Evolutionary conservation across 53 echinoderm and acorn worm species (phyloP), one percentile per base, ranked within the genome.

Genomic region (Patiria pectinifera): DNA sequence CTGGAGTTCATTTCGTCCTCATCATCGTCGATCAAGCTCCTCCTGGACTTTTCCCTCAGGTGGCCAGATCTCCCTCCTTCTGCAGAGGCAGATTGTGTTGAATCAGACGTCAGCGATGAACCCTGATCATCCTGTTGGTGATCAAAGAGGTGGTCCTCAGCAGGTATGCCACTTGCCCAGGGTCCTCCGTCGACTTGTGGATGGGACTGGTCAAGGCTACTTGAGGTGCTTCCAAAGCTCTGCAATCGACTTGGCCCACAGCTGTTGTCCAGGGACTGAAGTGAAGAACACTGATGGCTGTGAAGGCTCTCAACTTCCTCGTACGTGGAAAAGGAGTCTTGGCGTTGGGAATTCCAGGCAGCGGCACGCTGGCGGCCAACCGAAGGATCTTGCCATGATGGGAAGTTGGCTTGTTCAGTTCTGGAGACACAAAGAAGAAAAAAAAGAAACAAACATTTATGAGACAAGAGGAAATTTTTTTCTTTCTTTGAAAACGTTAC

Each of bases 211-310:
- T 95, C 94, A 6, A 96, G 62, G 80, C 96, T 94, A 13, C 96
- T 94, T 11, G 91, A 63, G 66, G 93, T 86, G 85, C 96, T 94
- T 13, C 96, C 94, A 13, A 94, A 77, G 89, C 97, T 97, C 25
- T 94, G 89, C 19, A 96, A 83, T 19, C 96, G 86, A 85, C 97
- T 97, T 4, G 95, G 95, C 11, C 86, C 85, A 76, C 92, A 93
- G 75, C 98, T 98, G 85, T 89, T 96, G 48, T 92, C 92, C 45
- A 85, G 92, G 14, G 98, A 95, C 66, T 94, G 93, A 69, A 86
- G 83, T 16, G 93, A 95, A 61, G 98, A 96, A 62, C 91, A 85
- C 92, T 94, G 94, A 43, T 96, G 95, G 91, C 98, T 98, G 94
- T 91, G 75, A 46, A 95, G 89, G 80, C 96, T 96, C 86, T 96